Evolutionary conservation across 2,888 invertebrate species (phyloP).

Genomic region (Girardia tigrina): DNA sequence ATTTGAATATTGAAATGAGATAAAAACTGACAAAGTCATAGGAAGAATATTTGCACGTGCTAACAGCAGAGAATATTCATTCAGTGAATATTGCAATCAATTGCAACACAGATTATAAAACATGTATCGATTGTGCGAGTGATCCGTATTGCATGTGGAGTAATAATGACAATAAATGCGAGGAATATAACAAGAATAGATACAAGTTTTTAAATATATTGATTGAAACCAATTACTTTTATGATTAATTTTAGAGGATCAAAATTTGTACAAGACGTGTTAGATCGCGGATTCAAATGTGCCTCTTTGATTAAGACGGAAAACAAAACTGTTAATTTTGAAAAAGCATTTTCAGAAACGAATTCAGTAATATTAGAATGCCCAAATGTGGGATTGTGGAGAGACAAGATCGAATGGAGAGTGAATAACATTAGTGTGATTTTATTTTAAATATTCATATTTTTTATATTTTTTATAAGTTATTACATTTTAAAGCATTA

Average conservation of each 20-base stretch:
- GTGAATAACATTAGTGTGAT: too few relatives aligned
- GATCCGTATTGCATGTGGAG: background rate
- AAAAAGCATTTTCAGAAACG: too few relatives aligned
- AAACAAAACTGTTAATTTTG: too few relatives aligned
- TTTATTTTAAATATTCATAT: too few relatives aligned
- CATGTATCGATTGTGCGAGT: background rate
- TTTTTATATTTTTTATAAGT: too few relatives aligned
- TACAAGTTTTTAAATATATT: background rate
- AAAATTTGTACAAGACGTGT: background rate
- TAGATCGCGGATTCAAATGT: constrained; percentile 4
- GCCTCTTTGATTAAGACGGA: background rate
- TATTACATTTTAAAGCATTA: too few relatives aligned
- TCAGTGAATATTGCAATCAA: background rate
- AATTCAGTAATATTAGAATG: too few relatives aligned
- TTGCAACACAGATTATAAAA: background rate
- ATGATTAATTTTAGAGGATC: background rate
- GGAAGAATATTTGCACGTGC: background rate
- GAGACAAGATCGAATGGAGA: too few relatives aligned
- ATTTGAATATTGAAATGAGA: background rate
- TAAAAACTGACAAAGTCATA: background rate
- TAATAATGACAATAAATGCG: background rate
- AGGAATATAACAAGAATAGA: background rate
- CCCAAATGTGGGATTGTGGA: too few relatives aligned
- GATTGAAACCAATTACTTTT: background rate
- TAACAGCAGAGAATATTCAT: background rate